Evolutionary conservation across 2,888 invertebrate species (phyloP).

Genomic region (Arrhopalites spinosus): DNA sequence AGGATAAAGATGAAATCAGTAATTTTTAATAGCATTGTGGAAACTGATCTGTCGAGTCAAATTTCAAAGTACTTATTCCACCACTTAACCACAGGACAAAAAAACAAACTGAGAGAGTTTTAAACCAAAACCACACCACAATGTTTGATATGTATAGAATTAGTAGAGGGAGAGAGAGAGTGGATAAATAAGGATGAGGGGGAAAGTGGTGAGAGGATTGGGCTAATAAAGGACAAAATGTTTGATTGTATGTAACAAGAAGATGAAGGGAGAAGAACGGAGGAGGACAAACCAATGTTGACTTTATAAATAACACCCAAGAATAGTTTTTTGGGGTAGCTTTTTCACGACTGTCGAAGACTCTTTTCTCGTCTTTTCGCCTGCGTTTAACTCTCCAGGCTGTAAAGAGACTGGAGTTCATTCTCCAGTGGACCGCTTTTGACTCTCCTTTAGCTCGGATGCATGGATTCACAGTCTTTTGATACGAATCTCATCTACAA

Average conservation of each 20-base stretch:
- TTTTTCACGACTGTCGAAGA: not conserved
- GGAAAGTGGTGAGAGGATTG: no score
- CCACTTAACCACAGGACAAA: not conserved
- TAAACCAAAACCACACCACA: not conserved
- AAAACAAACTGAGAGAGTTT: not conserved
- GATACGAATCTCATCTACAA: not conserved
- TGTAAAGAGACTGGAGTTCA: not conserved
- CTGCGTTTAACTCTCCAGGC: not conserved
- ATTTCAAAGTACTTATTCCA: not conserved
- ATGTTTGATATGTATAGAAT: not conserved
- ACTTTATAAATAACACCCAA: not conserved
- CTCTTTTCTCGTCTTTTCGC: no score
- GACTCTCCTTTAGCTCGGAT: not conserved
- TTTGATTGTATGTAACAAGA: no score
- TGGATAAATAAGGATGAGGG: not conserved
- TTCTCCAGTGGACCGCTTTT: conserved; percentile 8
- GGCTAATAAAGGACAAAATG: no score
- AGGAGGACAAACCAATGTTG: no score
- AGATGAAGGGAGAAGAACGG: no score
- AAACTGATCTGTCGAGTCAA: not conserved
- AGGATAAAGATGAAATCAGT: conserved; percentile 14
- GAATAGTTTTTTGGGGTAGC: not conserved
- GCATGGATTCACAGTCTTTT: not conserved
- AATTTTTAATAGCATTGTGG: not conserved
- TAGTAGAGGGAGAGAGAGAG: not conserved